Conservation (phyloP, 2,797 vertebrate species). For the Channa striata region DNA sequence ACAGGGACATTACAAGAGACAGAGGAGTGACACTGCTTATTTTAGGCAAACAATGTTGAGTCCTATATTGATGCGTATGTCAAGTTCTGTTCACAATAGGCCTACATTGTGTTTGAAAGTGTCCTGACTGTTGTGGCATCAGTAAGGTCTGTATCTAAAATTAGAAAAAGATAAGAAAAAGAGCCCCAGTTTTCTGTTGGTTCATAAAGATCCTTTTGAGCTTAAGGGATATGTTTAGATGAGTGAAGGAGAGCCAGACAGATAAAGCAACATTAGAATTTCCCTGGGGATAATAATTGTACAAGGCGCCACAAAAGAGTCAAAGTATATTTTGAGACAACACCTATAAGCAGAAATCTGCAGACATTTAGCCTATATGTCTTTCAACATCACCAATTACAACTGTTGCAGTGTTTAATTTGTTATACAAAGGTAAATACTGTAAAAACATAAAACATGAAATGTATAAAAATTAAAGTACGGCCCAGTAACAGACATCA, state of each 20-base stretch:
- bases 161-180: too few species aligned
- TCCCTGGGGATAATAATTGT: conserved; percentile 8
- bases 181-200: conserved; percentile 9
- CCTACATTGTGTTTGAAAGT: conserved; percentile 13
- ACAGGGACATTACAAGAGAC: conserved; percentile 4
- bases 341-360: conserved; percentile 1
- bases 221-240: not conserved
- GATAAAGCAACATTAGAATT: conserved; percentile 11
- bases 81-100: conserved; percentile 9
- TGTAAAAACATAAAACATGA: conserved; percentile 5
- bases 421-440: not conserved
- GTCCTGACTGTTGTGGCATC: conserved; percentile 14
- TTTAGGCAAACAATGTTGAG: conserved; percentile 20
- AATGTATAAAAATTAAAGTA: conserved; percentile 3
- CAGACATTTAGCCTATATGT: not conserved
- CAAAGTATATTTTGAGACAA: conserved; percentile 38
- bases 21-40: not conserved
- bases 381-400: conserved; percentile 9
- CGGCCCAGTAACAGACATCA: conserved; percentile 9
- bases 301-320: not conserved
- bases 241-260: not conserved
- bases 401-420: not conserved
- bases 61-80: conserved; percentile 24
- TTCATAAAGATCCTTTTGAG: conserved; percentile 1
- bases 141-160: conserved; percentile 3